phyloP scores from a whole-genome alignment of 2,113 vertebrate species.

The Cynopterus brachyotis region DNA sequence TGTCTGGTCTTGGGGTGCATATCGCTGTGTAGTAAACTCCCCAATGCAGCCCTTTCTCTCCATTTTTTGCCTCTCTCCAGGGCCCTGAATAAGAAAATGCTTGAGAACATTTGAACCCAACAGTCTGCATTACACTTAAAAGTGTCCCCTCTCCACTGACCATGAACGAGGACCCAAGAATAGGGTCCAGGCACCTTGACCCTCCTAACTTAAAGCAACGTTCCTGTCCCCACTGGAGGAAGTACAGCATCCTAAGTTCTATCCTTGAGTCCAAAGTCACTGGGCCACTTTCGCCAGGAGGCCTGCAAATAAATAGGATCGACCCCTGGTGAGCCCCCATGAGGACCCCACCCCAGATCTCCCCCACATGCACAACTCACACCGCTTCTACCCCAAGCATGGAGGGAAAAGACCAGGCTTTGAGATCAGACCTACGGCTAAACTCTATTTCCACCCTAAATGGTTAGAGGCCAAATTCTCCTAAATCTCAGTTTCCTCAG shows the following conservation, averaged over 20 bases:
- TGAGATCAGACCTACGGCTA: background rate
- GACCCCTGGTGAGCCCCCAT: accelerated
- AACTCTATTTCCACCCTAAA: background rate
- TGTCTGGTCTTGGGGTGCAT: background rate
- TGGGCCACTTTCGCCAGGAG: background rate
- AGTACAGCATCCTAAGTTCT: background rate
- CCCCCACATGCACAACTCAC: background rate
- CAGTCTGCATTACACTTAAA: background rate
- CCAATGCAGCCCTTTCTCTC: background rate
- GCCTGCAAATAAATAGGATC: background rate
- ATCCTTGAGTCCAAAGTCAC: background rate
- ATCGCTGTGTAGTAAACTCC: background rate
- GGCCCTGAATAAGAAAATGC: background rate
- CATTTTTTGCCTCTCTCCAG: background rate
- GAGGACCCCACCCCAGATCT: background rate
- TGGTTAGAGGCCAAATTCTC: background rate
- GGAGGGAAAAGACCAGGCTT: background rate
- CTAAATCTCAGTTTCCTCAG: background rate
- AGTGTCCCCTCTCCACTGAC: accelerated
- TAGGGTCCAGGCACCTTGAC: background rate
- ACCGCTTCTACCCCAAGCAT: accelerated
- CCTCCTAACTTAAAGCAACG: background rate
- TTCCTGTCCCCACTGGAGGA: background rate
- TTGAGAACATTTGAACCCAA: background rate
- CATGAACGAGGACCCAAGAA: background rate